These are phyloP conservation scores for Nematostella vectensis DNA, from an alignment of 92 coral and sea anemone genomes.

Conservation along the genomic window DNA sequence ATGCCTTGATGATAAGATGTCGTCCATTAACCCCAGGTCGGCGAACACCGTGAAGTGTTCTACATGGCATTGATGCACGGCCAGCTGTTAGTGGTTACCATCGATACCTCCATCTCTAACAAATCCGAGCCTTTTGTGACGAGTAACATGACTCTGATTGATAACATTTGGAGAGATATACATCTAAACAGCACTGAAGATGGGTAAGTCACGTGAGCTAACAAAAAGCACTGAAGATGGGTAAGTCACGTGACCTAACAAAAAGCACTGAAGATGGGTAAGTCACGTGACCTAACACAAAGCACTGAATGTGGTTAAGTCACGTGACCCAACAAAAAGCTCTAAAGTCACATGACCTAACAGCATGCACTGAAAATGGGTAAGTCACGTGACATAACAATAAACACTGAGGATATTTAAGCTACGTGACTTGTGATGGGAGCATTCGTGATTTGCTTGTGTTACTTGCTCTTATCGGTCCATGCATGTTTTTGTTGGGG, in stretches of 20 bases:
- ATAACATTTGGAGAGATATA: conserved; percentile 60
- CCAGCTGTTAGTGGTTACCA: conserved; percentile 25
- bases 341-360: too few relatives aligned
- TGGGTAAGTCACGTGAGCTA: conserved; percentile 39
- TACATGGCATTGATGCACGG: conserved; percentile 73
- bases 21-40: too few relatives aligned
- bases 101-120: conserved; percentile 12
- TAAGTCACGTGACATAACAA: too few relatives aligned
- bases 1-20: too few relatives aligned
- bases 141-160: conserved; percentile 31
- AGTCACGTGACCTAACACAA: conserved; percentile 21
- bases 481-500: too few relatives aligned
- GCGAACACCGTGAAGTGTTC: conserved; percentile 12
- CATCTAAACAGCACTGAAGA: conserved; percentile 39
- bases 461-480: too few relatives aligned
- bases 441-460: too few relatives aligned
- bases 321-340: too few relatives aligned
- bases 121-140: conserved; percentile 22
- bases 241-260: conserved; percentile 34
- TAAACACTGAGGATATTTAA: too few relatives aligned
- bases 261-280: conserved; percentile 52
- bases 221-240: conserved; percentile 37
- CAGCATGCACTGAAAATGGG: too few relatives aligned
- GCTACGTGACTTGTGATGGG: too few relatives aligned
- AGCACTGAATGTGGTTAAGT: conserved; percentile 49